phyloP scores from a whole-genome alignment of 2,797 vertebrate genomes.

The Cynopterus sphinx region DNA sequence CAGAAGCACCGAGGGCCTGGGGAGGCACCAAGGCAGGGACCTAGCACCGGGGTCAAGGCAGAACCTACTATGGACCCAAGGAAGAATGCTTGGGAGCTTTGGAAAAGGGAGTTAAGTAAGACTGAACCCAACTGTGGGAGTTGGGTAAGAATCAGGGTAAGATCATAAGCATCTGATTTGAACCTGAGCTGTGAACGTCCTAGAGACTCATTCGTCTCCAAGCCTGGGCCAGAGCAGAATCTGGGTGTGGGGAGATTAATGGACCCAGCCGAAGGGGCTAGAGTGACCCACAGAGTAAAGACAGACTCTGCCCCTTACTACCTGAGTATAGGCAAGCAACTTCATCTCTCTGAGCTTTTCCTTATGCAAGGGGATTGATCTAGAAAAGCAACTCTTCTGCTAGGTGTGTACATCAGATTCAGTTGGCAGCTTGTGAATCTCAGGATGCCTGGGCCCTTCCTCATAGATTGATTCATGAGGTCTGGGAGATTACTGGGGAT shows the following conservation, averaged over 20 bases:
- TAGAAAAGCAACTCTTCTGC: background rate
- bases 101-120: background rate
- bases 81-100: background rate
- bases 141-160: background rate
- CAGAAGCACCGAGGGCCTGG: background rate
- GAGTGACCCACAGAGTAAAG: background rate
- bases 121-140: background rate
- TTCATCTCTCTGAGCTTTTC: background rate
- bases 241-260: background rate
- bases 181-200: background rate
- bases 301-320: background rate
- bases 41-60: background rate
- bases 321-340: background rate
- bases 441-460: background rate
- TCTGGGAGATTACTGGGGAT: rapidly evolving
- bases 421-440: background rate
- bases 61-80: background rate
- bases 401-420: background rate
- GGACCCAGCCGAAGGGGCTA: background rate
- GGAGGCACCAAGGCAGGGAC: too few species aligned
- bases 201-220: background rate
- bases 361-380: background rate
- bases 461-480: background rate
- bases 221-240: background rate
- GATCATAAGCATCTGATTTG: background rate